A percentile compares a stretch with the other conserved stretches of the same genome.
These are phyloP conservation scores for Drosophila sturtevanti DNA, from an alignment of 1,140 invertebrate species.

Conservation along the genomic window DNA sequence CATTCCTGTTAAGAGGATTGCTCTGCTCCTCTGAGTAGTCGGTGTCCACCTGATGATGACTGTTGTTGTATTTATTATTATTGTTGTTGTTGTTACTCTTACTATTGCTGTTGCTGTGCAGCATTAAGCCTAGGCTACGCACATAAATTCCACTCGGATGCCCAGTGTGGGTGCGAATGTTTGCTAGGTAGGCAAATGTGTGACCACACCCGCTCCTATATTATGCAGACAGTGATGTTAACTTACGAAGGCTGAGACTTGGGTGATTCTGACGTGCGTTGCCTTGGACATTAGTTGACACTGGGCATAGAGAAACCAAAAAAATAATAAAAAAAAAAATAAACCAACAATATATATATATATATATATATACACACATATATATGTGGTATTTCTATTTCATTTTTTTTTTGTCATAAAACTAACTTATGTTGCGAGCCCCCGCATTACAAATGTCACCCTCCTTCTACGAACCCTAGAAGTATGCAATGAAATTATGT, in stretches of 20 bases:
- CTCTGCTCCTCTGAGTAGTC: not conserved
- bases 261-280: constrained; percentile 3
- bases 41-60: not conserved
- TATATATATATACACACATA: no score
- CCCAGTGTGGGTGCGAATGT: constrained; percentile 9
- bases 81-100: not conserved
- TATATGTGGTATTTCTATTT: constrained; percentile 17
- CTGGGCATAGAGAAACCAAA: constrained; percentile 18
- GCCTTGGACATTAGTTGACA: constrained; percentile 47
- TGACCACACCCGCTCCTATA: not conserved
- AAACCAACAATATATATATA: constrained; percentile 14
- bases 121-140: constrained; percentile 11
- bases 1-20: no score
- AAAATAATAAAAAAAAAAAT: not conserved
- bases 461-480: constrained; percentile 29
- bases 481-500: constrained; percentile 70
- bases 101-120: not conserved
- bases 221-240: not conserved
- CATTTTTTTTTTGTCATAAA: not conserved
- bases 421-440: constrained; percentile 21
- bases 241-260: not conserved
- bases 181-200: not conserved
- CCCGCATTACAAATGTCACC: not conserved
- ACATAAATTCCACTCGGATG: constrained; percentile 41
- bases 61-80: no score